A percentile compares a stretch with the other conserved stretches of the same genome.
Evolutionary conservation across 2,113 vertebrate genomes (phyloP).

Genomic region (Festucalex cinctus): DNA sequence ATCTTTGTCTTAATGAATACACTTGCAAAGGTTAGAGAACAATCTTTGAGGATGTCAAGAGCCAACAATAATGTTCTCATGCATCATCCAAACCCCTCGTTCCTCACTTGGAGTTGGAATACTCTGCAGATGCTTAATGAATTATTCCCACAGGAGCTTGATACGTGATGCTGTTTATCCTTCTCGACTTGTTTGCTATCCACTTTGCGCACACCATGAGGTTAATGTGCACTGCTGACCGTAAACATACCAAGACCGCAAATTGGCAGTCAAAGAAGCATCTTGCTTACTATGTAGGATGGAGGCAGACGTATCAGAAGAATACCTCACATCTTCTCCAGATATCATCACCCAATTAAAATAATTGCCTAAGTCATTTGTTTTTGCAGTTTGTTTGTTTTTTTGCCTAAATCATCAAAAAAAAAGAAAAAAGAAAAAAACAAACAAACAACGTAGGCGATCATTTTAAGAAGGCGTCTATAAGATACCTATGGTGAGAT

Average conservation of each 20-base stretch:
- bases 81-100: background rate
- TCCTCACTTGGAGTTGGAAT: background rate
- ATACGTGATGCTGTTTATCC: background rate
- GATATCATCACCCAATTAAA: too few species aligned
- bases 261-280: background rate
- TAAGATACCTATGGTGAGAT: too few species aligned
- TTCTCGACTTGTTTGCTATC: background rate
- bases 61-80: background rate
- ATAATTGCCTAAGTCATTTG: too few species aligned
- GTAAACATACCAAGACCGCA: background rate
- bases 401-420: too few species aligned
- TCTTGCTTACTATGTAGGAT: background rate
- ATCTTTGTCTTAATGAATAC: background rate
- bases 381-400: too few species aligned
- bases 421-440: too few species aligned
- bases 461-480: too few species aligned
- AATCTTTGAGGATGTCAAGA: background rate
- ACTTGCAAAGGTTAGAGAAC: background rate
- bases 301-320: background rate
- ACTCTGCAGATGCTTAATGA: background rate
- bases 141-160: background rate
- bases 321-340: background rate
- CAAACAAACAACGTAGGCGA: too few species aligned
- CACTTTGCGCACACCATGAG: background rate
- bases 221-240: background rate